Evolutionary conservation across 2,888 invertebrate genomes (phyloP).

Genomic region (Chrysolina oricalcia): DNA sequence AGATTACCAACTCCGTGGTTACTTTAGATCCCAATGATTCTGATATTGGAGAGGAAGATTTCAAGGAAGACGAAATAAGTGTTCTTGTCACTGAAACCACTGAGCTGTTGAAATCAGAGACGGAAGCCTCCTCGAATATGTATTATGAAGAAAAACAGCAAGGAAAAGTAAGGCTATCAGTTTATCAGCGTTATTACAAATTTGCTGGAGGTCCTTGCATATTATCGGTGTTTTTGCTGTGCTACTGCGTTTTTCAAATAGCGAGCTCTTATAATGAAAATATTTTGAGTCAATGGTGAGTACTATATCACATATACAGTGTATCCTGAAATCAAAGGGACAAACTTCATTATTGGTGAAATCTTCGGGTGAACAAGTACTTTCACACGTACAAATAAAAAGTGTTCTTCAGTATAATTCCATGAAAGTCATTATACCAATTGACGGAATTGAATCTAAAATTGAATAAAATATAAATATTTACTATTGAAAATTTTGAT

Average conservation of each 20-base stretch:
- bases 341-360: no score
- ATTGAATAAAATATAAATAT: no score
- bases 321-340: no score
- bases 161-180: not conserved
- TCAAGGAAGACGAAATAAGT: not conserved
- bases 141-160: not conserved
- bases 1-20: constrained; percentile 56
- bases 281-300: not conserved
- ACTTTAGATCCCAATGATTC: constrained; percentile 39
- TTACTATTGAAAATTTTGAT: no score
- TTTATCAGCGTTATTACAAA: not conserved
- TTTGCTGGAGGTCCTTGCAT: not conserved
- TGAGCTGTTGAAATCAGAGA: not conserved
- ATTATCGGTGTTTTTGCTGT: not conserved
- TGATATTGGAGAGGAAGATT: not conserved
- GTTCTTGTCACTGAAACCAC: not conserved
- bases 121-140: not conserved
- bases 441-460: no score
- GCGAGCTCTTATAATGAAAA: not conserved
- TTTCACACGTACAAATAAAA: no score
- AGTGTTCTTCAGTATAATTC: no score
- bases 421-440: no score
- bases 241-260: not conserved
- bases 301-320: not conserved
- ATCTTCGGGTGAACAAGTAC: no score